Percentiles rank a stretch among this genome's conserved stretches.
phyloP scores from a whole-genome alignment of 1,140 invertebrate genomes.

The Drosophila tropicalis region DNA sequence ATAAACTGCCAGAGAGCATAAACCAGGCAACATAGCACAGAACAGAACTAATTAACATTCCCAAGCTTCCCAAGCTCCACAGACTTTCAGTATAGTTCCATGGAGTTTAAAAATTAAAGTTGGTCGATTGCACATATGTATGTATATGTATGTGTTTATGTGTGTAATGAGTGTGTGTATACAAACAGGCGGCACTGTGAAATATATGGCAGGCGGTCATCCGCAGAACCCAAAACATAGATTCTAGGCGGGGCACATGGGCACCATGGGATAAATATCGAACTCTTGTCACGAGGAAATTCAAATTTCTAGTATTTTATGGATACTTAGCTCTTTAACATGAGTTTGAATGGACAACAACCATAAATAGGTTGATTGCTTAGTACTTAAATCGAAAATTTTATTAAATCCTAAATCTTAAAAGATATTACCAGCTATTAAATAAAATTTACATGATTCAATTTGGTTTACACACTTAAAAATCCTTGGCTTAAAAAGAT shows the following conservation, averaged over 20 bases:
- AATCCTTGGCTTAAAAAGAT: no score
- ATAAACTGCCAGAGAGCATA: conserved; percentile 34
- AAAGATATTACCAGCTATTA: no score
- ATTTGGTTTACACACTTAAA: no score
- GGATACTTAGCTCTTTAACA: no score
- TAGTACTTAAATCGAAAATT: no score
- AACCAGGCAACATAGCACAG: conserved; percentile 26
- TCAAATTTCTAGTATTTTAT: no score
- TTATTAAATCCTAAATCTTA: no score
- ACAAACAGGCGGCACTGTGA: conserved; percentile 6
- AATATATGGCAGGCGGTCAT: conserved; percentile 19
- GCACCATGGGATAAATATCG: background rate
- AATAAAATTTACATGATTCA: no score
- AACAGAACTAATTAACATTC: conserved; percentile 45
- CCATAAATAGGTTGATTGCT: no score
- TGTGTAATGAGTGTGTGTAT: background rate
- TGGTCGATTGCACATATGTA: background rate
- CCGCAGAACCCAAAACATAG: background rate
- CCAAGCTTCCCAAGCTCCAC: background rate
- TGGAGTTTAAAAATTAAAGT: conserved; percentile 16
- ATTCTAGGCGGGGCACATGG: background rate
- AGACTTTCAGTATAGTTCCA: conserved; percentile 3
- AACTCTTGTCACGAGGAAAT: background rate
- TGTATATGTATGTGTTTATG: background rate
- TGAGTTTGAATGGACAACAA: no score